Conservation (phyloP, 2,797 vertebrate genomes). For the Telmatherina bonti region DNA sequence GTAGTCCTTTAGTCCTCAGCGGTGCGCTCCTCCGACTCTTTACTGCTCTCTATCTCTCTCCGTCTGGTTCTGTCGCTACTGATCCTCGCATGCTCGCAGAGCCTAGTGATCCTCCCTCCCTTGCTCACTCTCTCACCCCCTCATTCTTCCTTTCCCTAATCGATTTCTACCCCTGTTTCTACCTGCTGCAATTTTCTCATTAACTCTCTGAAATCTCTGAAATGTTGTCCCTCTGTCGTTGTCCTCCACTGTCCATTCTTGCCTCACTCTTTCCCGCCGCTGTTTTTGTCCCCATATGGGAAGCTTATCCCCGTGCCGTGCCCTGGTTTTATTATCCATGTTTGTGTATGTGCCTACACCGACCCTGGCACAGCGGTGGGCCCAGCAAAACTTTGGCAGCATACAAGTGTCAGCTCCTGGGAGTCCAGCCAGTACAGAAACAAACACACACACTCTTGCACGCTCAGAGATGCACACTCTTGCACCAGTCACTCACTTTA, state of each 20-base stretch:
- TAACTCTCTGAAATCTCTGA: slow-evolving; percentile 36
- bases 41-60: slow-evolving; percentile 62
- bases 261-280: background rate
- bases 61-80: slow-evolving; percentile 72
- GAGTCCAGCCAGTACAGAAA: slow-evolving; percentile 64
- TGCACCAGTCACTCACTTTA: slow-evolving; percentile 61
- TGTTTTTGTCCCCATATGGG: slow-evolving; percentile 20
- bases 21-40: slow-evolving; percentile 57
- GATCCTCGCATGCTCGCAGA: slow-evolving; percentile 65
- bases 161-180: slow-evolving; percentile 28
- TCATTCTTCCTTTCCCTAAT: slow-evolving; percentile 27
- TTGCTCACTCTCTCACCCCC: slow-evolving; percentile 1
- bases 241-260: slow-evolving; percentile 10
- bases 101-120: slow-evolving; percentile 65
- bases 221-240: slow-evolving; percentile 17
- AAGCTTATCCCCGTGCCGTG: slow-evolving; percentile 43
- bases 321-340: slow-evolving; percentile 36
- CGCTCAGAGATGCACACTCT: slow-evolving; percentile 31
- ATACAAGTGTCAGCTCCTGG: slow-evolving; percentile 54
- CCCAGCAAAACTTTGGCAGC: slow-evolving; percentile 74
- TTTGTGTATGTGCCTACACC: slow-evolving; percentile 42
- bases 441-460: slow-evolving; percentile 16
- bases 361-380: slow-evolving; percentile 62
- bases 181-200: slow-evolving; percentile 39
- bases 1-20: slow-evolving; percentile 69